Conservation (phyloP, 2,113 vertebrate species). For the Poeciliopsis retropinna region DNA sequence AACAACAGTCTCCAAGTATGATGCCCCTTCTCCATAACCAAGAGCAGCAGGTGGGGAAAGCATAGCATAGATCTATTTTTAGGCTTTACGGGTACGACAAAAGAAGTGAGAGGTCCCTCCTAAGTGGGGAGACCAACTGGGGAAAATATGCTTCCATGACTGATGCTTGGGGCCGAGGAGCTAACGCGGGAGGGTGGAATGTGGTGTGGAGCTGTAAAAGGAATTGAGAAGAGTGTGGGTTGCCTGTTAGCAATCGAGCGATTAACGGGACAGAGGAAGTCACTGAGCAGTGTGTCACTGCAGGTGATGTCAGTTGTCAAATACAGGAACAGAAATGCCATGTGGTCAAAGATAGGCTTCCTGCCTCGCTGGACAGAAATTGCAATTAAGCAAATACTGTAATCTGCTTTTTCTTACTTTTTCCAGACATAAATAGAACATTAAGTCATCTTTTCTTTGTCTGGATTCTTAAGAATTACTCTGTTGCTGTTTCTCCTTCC, state of each 20-base stretch:
- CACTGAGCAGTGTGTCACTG: slow-evolving; percentile 60
- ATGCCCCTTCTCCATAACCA: neutral
- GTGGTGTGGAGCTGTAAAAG: slow-evolving; percentile 64
- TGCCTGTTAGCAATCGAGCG: slow-evolving; percentile 57
- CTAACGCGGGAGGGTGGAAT: slow-evolving; percentile 53
- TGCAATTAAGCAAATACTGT: slow-evolving; percentile 7
- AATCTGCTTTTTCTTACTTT: slow-evolving; percentile 20
- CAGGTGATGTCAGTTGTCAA: slow-evolving; percentile 68
- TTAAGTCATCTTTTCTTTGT: neutral
- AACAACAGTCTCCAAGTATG: neutral
- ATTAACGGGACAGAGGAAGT: slow-evolving; percentile 74
- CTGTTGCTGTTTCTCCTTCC: neutral
- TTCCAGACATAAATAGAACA: neutral
- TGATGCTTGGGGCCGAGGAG: slow-evolving; percentile 26
- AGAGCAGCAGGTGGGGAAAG: slow-evolving; percentile 44
- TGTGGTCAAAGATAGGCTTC: slow-evolving; percentile 69
- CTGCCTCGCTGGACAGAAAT: slow-evolving; percentile 42
- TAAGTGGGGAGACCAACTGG: slow-evolving; percentile 41
- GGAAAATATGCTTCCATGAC: slow-evolving; percentile 2
- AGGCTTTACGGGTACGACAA: slow-evolving; percentile 16
- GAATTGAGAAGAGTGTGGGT: slow-evolving; percentile 42
- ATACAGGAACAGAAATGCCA: slow-evolving; percentile 69
- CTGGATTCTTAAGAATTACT: neutral
- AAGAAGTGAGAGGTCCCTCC: slow-evolving; percentile 47
- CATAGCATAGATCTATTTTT: neutral